These are phyloP conservation scores for Epicampocera succincta DNA, from an alignment of 2,888 invertebrate species.

Conservation along the genomic window DNA sequence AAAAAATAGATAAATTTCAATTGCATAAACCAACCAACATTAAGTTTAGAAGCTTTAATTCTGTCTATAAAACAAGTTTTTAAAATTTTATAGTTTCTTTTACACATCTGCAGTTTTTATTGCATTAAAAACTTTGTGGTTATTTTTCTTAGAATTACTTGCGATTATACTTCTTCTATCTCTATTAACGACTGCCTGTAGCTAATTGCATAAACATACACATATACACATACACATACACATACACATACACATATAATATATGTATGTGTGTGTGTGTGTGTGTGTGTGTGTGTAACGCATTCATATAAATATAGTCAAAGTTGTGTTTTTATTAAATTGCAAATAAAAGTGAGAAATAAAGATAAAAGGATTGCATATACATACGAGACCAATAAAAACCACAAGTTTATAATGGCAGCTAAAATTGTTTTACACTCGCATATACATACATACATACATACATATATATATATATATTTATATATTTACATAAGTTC, in stretches of 20 bases:
- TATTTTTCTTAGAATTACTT: constrained; percentile 39
- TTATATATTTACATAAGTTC: too few species aligned
- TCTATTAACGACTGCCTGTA: constrained; percentile 28
- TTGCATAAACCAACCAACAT: not conserved
- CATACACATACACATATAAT: too few species aligned
- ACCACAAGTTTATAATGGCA: constrained; percentile 52
- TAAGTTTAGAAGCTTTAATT: not conserved
- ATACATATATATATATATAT: not conserved
- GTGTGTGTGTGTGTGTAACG: too few species aligned
- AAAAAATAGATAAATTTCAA: too few species aligned
- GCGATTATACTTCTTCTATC: constrained; percentile 44
- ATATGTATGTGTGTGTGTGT: too few species aligned
- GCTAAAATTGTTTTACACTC: constrained; percentile 26
- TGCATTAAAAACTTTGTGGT: constrained; percentile 25
- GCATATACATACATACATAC: constrained; percentile 5
- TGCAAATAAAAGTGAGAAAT: constrained; percentile 52
- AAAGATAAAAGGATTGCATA: constrained; percentile 43
- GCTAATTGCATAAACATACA: too few species aligned
- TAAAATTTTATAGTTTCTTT: constrained; percentile 36
- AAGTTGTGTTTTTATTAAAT: constrained; percentile 42
- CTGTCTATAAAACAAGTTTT: constrained; percentile 15
- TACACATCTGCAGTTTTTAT: not conserved
- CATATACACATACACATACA: too few species aligned
- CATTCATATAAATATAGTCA: too few species aligned
- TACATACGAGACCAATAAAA: constrained; percentile 64